Evolutionary conservation across 2,113 vertebrate genomes (phyloP), one percentile per base, ranked within the genome.

Genomic region (Gallinago jamesoni): DNA sequence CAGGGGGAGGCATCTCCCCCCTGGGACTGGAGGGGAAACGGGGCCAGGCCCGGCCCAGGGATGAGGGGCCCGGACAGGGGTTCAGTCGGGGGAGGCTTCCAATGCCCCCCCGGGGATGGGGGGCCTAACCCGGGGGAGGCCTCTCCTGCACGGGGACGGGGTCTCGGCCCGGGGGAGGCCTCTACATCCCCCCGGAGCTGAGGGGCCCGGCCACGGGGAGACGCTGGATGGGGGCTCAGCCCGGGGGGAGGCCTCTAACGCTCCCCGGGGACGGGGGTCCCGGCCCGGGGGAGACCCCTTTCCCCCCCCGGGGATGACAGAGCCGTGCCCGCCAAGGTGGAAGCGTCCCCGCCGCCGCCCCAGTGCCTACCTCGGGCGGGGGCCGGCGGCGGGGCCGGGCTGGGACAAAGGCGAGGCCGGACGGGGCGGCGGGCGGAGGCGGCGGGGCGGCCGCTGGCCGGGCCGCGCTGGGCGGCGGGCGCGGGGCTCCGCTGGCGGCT

Each of bases 401-500:
- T 4, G 21, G 60, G 97, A 98, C 87, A 77, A 79, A 81, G 87
- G 79, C 89, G 93, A 84, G 47, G 76, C 87, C 67, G 79, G 43
- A 39, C 19, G 63, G 50, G 89, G 83, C 81, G 83, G 88, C 78
- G 73, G 84, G 22, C 0, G 5, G 1, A 43, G 50, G 55, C 12
- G 6, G 53, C 67, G 64, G 57, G 47, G 69, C 55, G 66, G 56
- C 62, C 60, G 59, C 68, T 39, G 74, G 75, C 79, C 87, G 74
- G 78, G 66, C 57, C 55, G 50, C 48, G 62, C 25, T 19, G 41
- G 31, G 86, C 64, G 67, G 56, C 59, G 37, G 30, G 52, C 50
- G 33, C 43, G 69, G 73, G 37, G 72, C 41, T 84, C 78, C 55
- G 48, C 52, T 10, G 43, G 62, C 75, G 14, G 37, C 41, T 7